Evolutionary conservation across 1,140 invertebrate species (phyloP).

Genomic region (Heliconius nattereri): DNA sequence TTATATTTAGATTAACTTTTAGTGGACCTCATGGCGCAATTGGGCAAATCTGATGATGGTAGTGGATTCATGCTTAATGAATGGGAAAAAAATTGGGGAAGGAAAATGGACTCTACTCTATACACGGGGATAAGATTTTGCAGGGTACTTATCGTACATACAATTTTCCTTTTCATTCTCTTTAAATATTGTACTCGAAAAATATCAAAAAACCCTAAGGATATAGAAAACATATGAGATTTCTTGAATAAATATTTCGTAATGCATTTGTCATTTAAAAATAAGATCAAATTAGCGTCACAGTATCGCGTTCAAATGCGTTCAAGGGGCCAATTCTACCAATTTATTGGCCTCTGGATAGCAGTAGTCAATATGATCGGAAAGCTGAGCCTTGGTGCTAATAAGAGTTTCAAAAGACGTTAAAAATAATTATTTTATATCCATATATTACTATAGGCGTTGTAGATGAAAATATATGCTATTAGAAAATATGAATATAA

Average conservation of each 20-base stretch:
- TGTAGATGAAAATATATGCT: no score
- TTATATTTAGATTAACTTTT: background rate
- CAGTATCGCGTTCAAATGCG: constrained; percentile 64
- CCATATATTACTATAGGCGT: background rate
- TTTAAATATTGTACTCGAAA: background rate
- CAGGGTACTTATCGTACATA: no score
- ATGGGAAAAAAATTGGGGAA: no score
- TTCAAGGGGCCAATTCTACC: constrained; percentile 45
- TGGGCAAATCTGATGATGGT: no score
- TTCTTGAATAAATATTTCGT: background rate
- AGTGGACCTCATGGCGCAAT: no score
- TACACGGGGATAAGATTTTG: no score
- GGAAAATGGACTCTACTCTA: no score
- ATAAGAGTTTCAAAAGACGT: constrained; percentile 36
- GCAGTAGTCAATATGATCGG: constrained; percentile 44
- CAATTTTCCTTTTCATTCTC: background rate
- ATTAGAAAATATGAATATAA: no score
- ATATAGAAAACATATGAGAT: background rate
- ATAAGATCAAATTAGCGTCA: constrained; percentile 28
- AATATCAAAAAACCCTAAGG: background rate
- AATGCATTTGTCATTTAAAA: constrained; percentile 23
- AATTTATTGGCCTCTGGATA: constrained; percentile 61
- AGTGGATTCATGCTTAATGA: no score
- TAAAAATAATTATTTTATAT: constrained; percentile 22
- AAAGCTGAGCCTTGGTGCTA: constrained; percentile 34